Percentiles rank a stretch among this genome's conserved stretches.
phyloP scores from a whole-genome alignment of 2,888 invertebrate species.

The Apoderus coryli region DNA sequence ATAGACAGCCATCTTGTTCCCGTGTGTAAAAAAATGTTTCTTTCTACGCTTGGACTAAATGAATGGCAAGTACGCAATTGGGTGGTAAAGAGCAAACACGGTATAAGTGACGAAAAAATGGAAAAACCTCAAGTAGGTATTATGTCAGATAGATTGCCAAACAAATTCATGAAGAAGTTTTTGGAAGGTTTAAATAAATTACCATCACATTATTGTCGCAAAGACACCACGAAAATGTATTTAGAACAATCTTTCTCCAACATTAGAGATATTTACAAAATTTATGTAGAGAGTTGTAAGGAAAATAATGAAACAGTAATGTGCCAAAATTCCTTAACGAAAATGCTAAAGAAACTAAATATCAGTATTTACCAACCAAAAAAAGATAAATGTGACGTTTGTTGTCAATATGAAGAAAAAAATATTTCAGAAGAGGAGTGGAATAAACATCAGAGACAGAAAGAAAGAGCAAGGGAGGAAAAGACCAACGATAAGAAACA shows the following conservation, averaged over 20 bases:
- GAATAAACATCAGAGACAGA: not conserved
- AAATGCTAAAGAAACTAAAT: conserved; percentile 15
- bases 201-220: too few species aligned
- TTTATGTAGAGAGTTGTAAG: conserved; percentile 5
- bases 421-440: conserved; percentile 14
- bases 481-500: conserved; percentile 1
- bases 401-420: conserved; percentile 16
- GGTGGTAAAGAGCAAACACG: conserved; percentile 2
- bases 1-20: too few species aligned
- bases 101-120: conserved; percentile 3
- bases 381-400: conserved; percentile 19
- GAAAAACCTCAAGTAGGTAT: too few species aligned
- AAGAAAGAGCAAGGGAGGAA: conserved; percentile 3
- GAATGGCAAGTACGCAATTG: conserved; percentile 4
- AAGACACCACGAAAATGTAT: too few species aligned
- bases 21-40: conserved; percentile 4
- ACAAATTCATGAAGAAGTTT: too few species aligned
- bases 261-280: conserved; percentile 12
- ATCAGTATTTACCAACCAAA: conserved; percentile 17
- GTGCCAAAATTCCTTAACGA: conserved; percentile 7
- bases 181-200: too few species aligned
- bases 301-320: conserved; percentile 6
- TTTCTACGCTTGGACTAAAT: conserved; percentile 3
- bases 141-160: too few species aligned
- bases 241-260: conserved; percentile 13